Evolutionary conservation across 2,113 vertebrate species (phyloP).

Genomic region (Athene noctua): DNA sequence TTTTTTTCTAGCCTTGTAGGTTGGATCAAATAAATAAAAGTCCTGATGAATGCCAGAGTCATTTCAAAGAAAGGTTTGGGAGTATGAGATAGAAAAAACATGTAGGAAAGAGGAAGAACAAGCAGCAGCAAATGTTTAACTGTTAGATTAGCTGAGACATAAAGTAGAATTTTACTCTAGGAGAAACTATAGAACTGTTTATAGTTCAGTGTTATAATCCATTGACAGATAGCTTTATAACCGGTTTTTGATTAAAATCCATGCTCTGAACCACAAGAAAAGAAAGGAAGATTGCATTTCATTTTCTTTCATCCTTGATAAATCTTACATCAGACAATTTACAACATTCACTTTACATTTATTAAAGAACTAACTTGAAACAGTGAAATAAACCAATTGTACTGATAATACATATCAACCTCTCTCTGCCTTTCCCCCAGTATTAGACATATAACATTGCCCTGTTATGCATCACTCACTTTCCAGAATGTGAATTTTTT

Average conservation of each 20-base stretch:
- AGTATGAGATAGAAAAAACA: background rate
- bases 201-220: background rate
- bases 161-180: background rate
- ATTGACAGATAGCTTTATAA: background rate
- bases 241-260: background rate
- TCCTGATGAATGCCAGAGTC: background rate
- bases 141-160: background rate
- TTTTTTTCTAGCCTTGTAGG: background rate
- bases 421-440: background rate
- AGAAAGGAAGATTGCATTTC: background rate
- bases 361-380: background rate
- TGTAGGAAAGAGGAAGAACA: background rate
- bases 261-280: background rate
- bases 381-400: background rate
- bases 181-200: background rate
- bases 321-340: background rate
- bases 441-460: background rate
- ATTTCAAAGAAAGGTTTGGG: background rate
- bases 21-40: background rate
- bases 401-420: background rate
- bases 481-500: background rate
- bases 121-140: background rate
- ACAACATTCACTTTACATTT: background rate
- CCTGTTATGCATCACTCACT: background rate
- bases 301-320: background rate